Evolutionary conservation across 1,140 invertebrate species (phyloP), one percentile per base, ranked within the genome.

Genomic region (Tetraneura akinire): DNA sequence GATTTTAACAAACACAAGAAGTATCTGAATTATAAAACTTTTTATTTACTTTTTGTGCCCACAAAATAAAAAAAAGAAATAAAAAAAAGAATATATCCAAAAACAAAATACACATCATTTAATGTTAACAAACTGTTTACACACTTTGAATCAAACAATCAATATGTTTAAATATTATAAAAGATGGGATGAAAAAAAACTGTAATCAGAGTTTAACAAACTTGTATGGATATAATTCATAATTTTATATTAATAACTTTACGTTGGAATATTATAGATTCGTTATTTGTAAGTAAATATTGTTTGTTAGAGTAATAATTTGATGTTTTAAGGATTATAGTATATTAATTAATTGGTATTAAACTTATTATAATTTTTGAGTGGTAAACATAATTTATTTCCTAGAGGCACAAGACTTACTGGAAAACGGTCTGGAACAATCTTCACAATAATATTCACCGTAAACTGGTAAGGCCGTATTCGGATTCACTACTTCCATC

Each of bases 391-490:
- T 29, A 8, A 26, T 60, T 26, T 29, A 14, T 29, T 6, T 60
- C 13, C 26, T 16, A 6, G 26, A 60, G 0, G 16, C 21, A 26
- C 6, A 51, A 51, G 2, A 4, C 74, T 78, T 21, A 78, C 74
- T 78, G 14, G n/a, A 78, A 62, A 78, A 78, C 23, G 11, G 37
- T 62, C 74, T 55, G 37, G 53, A 55, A 60, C 74, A 78, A 8
- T 47, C 74, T 9, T 78, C 37, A n/a, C 74, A 78, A 62, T 45
- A 45, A 47, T 45, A 78, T 1, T 57, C 55, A 13, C 74, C 74
- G 9, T 60, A 78, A 0, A 78, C 74, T 3, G 74, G 74, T 9
- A 26, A 29, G n/a, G 62, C 21, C 8, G 37, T 26, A 18, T 37
- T 55, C 9, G 26, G 53, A 5, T 60, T 21, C 0, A 10, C 21